Evolutionary conservation across 2,888 invertebrate genomes (phyloP).

Genomic region (Stegana nigrithorax): DNA sequence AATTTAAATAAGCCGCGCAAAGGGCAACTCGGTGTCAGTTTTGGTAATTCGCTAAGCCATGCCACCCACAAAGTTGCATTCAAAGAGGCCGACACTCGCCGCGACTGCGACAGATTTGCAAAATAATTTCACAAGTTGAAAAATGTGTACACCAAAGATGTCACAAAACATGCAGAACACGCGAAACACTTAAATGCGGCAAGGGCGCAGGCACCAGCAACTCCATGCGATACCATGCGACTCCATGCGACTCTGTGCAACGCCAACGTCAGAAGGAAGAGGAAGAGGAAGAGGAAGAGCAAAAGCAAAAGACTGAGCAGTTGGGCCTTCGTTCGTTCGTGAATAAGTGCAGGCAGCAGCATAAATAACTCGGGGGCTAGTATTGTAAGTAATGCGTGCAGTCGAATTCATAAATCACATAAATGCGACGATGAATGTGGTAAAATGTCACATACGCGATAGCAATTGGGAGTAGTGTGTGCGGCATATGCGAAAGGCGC

Average conservation of each 20-base stretch:
- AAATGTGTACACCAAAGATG: conserved; percentile 55
- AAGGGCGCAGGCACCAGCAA: background rate
- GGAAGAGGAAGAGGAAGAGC: too few species aligned
- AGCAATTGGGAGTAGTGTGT: conserved; percentile 1
- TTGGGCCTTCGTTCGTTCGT: too few species aligned
- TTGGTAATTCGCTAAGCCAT: too few species aligned
- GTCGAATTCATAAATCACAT: conserved; percentile 31
- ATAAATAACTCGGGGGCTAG: conserved; percentile 1
- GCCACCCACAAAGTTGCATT: conserved; percentile 51
- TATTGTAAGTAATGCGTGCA: background rate
- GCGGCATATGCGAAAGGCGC: too few species aligned
- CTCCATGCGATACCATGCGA: background rate
- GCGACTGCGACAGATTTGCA: conserved; percentile 49
- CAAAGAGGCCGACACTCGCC: conserved; percentile 44
- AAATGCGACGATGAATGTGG: conserved; percentile 23
- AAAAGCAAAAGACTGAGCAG: too few species aligned
- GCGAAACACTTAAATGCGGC: conserved; percentile 45
- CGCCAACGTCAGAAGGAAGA: background rate
- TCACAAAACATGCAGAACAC: conserved; percentile 55
- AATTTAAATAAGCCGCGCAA: too few species aligned
- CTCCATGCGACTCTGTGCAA: background rate
- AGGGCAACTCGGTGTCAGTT: too few species aligned
- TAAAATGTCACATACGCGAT: conserved; percentile 19
- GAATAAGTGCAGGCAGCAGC: background rate
- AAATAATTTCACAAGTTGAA: conserved; percentile 55